Evolutionary conservation across 2,113 vertebrate species (phyloP).

Genomic region (Nycticorax nycticorax): DNA sequence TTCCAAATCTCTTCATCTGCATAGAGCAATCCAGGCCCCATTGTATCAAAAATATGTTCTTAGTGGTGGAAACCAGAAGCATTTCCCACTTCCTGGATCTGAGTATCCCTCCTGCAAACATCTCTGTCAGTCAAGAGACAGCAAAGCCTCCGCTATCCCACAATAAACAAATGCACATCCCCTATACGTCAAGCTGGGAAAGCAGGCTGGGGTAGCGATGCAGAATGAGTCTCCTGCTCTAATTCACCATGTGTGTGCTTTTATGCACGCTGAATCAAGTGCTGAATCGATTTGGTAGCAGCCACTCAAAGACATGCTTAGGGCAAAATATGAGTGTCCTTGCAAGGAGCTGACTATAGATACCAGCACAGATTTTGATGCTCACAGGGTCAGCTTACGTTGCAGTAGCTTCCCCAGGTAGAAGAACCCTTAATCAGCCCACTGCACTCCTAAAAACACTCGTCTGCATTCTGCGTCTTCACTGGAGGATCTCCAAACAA

Average conservation of each 20-base stretch:
- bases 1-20: not conserved
- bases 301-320: not conserved
- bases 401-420: not conserved
- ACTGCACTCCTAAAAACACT: not conserved
- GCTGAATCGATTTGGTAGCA: not conserved
- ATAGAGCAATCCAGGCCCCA: not conserved
- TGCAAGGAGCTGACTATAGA: not conserved
- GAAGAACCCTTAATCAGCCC: not conserved
- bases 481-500: not conserved
- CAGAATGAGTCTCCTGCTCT: not conserved
- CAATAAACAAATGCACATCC: not conserved
- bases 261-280: not conserved
- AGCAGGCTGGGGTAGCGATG: accelerated
- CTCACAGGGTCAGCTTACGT: not conserved
- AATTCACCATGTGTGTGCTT: not conserved
- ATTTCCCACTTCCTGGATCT: not conserved
- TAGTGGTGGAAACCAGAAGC: not conserved
- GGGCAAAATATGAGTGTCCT: not conserved
- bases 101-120: not conserved
- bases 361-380: not conserved
- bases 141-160: not conserved
- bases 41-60: not conserved
- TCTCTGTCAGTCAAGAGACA: not conserved
- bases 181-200: accelerated
- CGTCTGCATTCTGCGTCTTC: not conserved